Conservation (phyloP, 2,888 invertebrate species). For the Thelaira solivaga region DNA sequence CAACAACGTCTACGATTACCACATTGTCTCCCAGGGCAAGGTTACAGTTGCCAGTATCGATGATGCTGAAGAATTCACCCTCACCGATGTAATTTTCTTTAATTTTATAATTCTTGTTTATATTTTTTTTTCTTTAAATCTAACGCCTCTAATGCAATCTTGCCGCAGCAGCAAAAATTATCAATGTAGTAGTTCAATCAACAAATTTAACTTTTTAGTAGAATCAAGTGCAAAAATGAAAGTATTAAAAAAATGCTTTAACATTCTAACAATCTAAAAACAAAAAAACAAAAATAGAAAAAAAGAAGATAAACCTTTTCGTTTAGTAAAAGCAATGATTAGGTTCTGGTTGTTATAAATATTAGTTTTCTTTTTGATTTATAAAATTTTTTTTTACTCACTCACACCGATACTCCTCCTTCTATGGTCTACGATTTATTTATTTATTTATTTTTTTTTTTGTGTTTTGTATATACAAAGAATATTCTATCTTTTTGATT, state of each 20-base stretch:
- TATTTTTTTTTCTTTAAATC: conserved; percentile 30
- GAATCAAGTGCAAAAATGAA: background rate
- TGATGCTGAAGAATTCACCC: conserved; percentile 91
- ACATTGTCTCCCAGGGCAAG: conserved; percentile 96
- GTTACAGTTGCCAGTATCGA: conserved; percentile 94
- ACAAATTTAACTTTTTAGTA: conserved; percentile 23
- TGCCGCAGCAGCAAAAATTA: conserved; percentile 38
- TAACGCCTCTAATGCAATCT: conserved; percentile 58
- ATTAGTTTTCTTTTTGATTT: background rate
- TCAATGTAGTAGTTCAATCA: conserved; percentile 21
- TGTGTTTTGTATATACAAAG: conserved; percentile 41
- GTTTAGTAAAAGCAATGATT: no score
- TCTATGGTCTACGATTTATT: conserved; percentile 2
- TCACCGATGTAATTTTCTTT: conserved; percentile 85
- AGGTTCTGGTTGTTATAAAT: background rate
- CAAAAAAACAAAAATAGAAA: background rate
- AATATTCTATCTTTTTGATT: background rate
- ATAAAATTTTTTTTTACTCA: conserved; percentile 1
- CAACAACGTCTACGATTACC: conserved; percentile 90
- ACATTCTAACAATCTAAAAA: conserved; percentile 20
- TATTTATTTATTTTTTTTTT: no score
- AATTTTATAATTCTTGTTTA: background rate
- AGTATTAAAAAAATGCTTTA: conserved; percentile 31
- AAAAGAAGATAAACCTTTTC: background rate
- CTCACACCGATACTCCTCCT: background rate